Evolutionary conservation across 2,113 vertebrate species (phyloP).

Genomic region (Proteles cristata): DNA sequence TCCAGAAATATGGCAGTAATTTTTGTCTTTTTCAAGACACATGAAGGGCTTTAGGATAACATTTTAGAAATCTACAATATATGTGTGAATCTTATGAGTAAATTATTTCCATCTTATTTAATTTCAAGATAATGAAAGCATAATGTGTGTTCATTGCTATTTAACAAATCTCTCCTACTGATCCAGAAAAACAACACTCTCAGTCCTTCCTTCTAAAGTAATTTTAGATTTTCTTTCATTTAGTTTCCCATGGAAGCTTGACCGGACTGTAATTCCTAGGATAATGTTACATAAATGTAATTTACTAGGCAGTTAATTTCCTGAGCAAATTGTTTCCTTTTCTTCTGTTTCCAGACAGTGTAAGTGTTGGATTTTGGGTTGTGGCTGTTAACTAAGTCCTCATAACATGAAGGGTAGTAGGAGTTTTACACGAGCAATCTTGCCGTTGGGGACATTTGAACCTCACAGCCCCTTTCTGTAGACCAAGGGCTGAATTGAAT

Average conservation of each 20-base stretch:
- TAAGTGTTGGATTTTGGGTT: neutral
- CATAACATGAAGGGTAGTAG: neutral
- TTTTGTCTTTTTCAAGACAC: slow-evolving; percentile 37
- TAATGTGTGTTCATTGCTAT: neutral
- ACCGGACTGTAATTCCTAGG: neutral
- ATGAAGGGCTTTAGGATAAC: neutral
- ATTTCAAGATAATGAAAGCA: slow-evolving; percentile 19
- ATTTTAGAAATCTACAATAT: neutral
- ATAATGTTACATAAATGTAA: neutral
- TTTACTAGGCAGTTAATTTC: neutral
- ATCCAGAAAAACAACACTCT: neutral
- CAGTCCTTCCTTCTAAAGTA: neutral
- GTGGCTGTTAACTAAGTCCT: neutral
- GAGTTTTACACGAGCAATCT: neutral
- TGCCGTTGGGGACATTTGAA: neutral
- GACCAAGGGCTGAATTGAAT: neutral
- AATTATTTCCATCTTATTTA: neutral
- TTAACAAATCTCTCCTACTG: neutral
- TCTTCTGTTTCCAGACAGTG: neutral
- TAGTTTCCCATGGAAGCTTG: neutral
- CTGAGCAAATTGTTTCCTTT: neutral
- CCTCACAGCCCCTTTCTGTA: neutral
- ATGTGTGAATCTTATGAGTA: neutral
- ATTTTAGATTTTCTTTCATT: slow-evolving; percentile 39
- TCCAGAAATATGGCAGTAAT: neutral